Percentiles rank a stretch among this genome's conserved stretches.
These are phyloP conservation scores for Chlamydotis undulata DNA, from an alignment of 2,113 vertebrate genomes.

Conservation along the genomic window DNA sequence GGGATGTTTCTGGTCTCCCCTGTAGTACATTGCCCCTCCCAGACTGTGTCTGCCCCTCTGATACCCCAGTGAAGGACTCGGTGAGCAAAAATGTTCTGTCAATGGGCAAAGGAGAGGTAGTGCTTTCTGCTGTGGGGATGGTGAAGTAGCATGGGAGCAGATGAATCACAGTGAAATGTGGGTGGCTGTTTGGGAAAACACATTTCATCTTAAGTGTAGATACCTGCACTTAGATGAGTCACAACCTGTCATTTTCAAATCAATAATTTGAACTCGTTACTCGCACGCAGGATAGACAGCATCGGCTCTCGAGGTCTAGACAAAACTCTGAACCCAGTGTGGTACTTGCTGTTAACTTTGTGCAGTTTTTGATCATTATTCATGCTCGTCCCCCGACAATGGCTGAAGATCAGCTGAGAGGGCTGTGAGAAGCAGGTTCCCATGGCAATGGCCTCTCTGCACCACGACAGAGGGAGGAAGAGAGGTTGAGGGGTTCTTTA, in stretches of 20 bases:
- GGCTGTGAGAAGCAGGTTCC: background rate
- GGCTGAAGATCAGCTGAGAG: too few species aligned
- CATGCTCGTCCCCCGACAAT: background rate
- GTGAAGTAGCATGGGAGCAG: background rate
- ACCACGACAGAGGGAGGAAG: accelerated
- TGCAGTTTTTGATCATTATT: background rate
- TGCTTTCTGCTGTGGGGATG: background rate
- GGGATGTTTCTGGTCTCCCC: background rate
- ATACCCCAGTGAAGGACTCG: background rate
- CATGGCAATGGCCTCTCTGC: background rate
- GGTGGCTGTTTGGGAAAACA: background rate
- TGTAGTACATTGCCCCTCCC: background rate
- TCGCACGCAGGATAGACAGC: background rate
- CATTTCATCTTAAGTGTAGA: background rate
- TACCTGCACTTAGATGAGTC: background rate
- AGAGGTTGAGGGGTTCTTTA: background rate
- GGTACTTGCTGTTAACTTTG: background rate
- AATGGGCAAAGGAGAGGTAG: background rate
- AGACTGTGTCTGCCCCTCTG: background rate
- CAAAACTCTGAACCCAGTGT: background rate
- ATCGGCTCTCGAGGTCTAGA: accelerated
- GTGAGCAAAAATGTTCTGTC: background rate
- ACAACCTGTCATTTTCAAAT: background rate
- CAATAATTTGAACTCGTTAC: background rate
- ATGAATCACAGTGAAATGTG: background rate